phyloP scores from a whole-genome alignment of 1,140 invertebrate genomes.

The Frieseomelitta varia region DNA sequence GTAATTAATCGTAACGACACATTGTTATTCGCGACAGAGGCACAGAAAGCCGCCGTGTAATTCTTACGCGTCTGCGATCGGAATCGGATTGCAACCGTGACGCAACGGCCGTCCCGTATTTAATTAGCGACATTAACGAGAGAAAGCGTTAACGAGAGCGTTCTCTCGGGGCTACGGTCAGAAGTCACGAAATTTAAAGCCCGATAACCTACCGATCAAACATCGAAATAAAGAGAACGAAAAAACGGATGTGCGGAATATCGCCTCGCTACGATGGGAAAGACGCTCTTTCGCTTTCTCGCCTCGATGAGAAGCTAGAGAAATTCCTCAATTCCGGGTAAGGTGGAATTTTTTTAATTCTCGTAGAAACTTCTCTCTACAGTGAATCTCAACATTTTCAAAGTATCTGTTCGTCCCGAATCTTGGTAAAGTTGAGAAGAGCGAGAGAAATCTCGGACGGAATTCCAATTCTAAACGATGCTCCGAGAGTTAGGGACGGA shows the following conservation, averaged over 20 bases:
- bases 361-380: no score
- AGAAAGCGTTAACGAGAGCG: conserved; percentile 20
- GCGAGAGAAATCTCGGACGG: not conserved
- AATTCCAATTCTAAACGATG: no score
- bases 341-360: no score
- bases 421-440: not conserved
- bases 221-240: not conserved
- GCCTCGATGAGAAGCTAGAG: no score
- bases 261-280: no score
- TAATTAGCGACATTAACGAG: conserved; percentile 28
- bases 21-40: conserved; percentile 31
- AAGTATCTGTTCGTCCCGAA: not conserved
- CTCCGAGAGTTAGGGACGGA: no score
- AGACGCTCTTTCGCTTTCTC: no score
- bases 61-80: conserved; percentile 40
- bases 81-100: conserved; percentile 17
- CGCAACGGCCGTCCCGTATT: conserved; percentile 1
- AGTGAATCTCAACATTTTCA: no score
- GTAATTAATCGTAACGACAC: conserved; percentile 45
- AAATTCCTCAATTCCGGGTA: no score
- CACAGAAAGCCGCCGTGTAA: conserved; percentile 17
- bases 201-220: not conserved
- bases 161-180: not conserved
- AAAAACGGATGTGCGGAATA: not conserved
- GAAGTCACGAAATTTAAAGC: not conserved